Evolutionary conservation across 2,888 invertebrate genomes (phyloP).

Genomic region (Petrolisthes manimaculis): DNA sequence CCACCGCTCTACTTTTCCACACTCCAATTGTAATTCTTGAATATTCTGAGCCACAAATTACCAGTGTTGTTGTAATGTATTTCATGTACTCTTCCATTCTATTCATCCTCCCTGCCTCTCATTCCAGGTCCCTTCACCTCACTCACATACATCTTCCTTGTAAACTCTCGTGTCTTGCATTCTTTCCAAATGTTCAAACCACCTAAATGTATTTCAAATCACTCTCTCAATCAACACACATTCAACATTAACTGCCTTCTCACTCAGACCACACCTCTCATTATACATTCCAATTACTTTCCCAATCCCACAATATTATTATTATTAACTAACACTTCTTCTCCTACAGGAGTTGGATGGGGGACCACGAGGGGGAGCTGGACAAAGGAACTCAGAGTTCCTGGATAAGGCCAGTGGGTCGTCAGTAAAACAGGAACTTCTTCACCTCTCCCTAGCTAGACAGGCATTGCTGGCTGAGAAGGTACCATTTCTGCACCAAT

Average conservation of each 20-base stretch:
- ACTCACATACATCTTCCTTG: not conserved
- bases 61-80: not conserved
- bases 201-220: not conserved
- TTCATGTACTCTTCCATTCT: not conserved
- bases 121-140: not conserved
- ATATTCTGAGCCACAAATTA: not conserved
- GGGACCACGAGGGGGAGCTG: not conserved
- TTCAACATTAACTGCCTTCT: not conserved
- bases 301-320: too few species aligned
- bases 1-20: not conserved
- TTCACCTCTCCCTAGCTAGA: slow-evolving; percentile 33
- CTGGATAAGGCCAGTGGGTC: slow-evolving; percentile 15
- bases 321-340: too few species aligned
- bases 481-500: slow-evolving; percentile 16
- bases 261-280: too few species aligned
- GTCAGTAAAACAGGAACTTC: slow-evolving; percentile 38
- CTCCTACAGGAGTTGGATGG: slow-evolving; percentile 12
- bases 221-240: not conserved
- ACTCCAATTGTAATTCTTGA: not conserved
- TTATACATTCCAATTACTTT: too few species aligned
- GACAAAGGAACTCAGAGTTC: slow-evolving; percentile 11
- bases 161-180: not conserved
- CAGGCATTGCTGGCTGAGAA: slow-evolving; percentile 45
- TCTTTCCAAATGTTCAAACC: not conserved
- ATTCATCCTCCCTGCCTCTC: not conserved